Conservation (phyloP, 2,113 vertebrate genomes). For the Amazona guildingii region DNA sequence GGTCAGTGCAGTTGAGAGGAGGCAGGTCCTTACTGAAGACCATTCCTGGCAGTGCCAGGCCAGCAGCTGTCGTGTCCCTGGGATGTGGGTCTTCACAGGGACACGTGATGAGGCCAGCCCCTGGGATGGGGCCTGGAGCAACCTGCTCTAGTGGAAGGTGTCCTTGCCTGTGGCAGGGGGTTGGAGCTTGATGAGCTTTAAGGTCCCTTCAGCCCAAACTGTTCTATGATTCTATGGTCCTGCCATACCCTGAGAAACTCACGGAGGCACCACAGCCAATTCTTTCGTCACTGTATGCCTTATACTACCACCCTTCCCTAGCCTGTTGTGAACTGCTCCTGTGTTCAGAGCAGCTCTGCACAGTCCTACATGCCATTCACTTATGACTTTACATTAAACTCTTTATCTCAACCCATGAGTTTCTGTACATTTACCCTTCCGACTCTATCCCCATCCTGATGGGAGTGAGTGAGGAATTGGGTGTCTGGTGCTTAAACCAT, state of each 20-base stretch:
- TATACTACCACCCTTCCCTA: neutral
- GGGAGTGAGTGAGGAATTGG: neutral
- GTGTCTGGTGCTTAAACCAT: accelerated
- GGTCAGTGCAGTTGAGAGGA: neutral
- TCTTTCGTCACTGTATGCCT: neutral
- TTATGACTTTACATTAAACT: neutral
- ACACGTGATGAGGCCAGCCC: neutral
- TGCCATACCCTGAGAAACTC: neutral
- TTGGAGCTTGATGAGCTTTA: neutral
- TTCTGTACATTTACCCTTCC: neutral
- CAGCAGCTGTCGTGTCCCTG: neutral
- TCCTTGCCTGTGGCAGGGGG: neutral
- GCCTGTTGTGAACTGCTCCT: neutral
- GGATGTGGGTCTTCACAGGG: neutral
- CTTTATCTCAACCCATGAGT: neutral
- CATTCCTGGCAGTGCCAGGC: neutral
- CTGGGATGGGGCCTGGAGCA: neutral
- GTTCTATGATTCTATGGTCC: neutral
- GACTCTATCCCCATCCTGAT: too few species aligned
- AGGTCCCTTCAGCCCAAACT: neutral
- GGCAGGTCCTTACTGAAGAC: neutral
- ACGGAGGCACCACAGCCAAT: neutral
- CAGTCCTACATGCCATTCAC: neutral
- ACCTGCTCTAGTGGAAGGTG: neutral
- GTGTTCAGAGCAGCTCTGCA: neutral